Evolutionary conservation across 2,797 vertebrate genomes (phyloP).

Genomic region (Oryzias dopingdopingensis): DNA sequence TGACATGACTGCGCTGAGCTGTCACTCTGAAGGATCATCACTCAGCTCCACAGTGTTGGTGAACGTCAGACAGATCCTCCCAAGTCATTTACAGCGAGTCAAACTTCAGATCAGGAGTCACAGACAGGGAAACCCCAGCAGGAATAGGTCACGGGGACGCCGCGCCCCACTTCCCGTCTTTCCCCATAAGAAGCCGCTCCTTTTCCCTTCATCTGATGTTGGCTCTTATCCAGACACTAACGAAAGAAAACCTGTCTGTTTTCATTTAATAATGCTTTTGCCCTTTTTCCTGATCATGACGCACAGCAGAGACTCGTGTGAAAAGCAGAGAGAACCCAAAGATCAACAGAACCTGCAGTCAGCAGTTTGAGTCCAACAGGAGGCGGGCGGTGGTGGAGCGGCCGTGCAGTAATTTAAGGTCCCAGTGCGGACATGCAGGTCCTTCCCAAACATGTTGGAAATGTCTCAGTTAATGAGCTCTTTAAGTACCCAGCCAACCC

Average conservation of each 20-base stretch:
- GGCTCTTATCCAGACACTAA: slow-evolving; percentile 54
- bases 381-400: neutral
- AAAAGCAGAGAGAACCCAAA: slow-evolving; percentile 14
- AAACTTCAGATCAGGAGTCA: neutral
- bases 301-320: neutral
- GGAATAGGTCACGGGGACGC: slow-evolving; percentile 16
- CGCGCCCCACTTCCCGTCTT: slow-evolving; percentile 31
- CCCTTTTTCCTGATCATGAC: slow-evolving; percentile 23
- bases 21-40: slow-evolving; percentile 29
- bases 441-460: slow-evolving; percentile 59
- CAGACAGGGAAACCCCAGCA: slow-evolving; percentile 16
- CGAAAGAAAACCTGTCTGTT: slow-evolving; percentile 44
- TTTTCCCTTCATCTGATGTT: slow-evolving; percentile 41
- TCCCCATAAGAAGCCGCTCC: slow-evolving; percentile 37
- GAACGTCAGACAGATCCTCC: slow-evolving; percentile 13
- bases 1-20: slow-evolving; percentile 44
- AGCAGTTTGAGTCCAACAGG: slow-evolving; percentile 12
- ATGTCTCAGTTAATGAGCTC: slow-evolving; percentile 67
- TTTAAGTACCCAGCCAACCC: slow-evolving; percentile 49
- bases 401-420: slow-evolving; percentile 37
- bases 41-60: slow-evolving; percentile 40
- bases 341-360: slow-evolving; percentile 37
- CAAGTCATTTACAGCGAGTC: slow-evolving; percentile 11
- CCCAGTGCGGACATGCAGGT: slow-evolving; percentile 37
- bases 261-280: slow-evolving; percentile 29